Evolutionary conservation across 2,113 vertebrate genomes (phyloP).

Genomic region (Istiophorus platypterus): DNA sequence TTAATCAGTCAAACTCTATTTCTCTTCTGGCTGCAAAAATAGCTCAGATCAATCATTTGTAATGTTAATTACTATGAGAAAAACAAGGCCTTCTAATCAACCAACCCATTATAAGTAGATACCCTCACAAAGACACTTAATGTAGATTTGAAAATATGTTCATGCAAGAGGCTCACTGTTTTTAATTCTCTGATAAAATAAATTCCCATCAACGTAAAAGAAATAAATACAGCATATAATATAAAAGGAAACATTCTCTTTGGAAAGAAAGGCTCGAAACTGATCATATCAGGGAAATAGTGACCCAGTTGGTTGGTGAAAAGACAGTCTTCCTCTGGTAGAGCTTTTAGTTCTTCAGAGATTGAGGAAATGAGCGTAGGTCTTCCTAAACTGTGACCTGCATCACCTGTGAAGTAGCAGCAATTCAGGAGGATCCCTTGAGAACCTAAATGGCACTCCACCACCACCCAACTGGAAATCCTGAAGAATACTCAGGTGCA

Average conservation of each 20-base stretch:
- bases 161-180: slow-evolving; percentile 50
- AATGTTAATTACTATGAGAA: neutral
- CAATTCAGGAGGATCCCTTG: slow-evolving; percentile 16
- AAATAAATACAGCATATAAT: slow-evolving; percentile 70
- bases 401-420: slow-evolving; percentile 11
- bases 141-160: slow-evolving; percentile 11
- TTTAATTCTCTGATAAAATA: slow-evolving; percentile 30
- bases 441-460: slow-evolving; percentile 37
- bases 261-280: slow-evolving; percentile 70
- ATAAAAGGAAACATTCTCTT: slow-evolving; percentile 74
- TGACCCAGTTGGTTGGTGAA: slow-evolving; percentile 36
- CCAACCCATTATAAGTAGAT: slow-evolving; percentile 17
- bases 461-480: slow-evolving; percentile 19
- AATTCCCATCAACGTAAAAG: slow-evolving; percentile 28
- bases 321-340: slow-evolving; percentile 36
- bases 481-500: slow-evolving; percentile 30
- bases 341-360: slow-evolving; percentile 20
- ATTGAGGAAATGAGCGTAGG: slow-evolving; percentile 36
- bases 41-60: slow-evolving; percentile 5
- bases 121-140: slow-evolving; percentile 14
- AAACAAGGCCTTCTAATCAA: slow-evolving; percentile 10
- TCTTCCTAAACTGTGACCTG: slow-evolving; percentile 9
- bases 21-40: slow-evolving; percentile 9
- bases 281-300: slow-evolving; percentile 37
- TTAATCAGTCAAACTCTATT: neutral